Percentiles rank a stretch among this genome's conserved stretches.
These are phyloP conservation scores for Sminthurides bifidus DNA, from an alignment of 1,140 invertebrate genomes.

Conservation along the genomic window DNA sequence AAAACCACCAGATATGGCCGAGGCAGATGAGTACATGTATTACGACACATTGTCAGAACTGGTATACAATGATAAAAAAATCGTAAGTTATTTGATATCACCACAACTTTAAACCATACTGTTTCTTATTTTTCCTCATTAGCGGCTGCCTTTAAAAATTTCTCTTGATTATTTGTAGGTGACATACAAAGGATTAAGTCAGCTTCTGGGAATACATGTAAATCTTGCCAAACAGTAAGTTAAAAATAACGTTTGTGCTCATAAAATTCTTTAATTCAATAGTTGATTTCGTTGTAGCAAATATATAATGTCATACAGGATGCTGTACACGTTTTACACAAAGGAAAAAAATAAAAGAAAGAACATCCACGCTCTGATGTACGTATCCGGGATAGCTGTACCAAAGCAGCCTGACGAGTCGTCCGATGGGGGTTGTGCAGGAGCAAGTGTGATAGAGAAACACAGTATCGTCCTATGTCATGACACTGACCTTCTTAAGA, in stretches of 20 bases:
- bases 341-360: no score
- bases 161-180: conserved; percentile 20
- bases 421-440: no score
- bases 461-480: no score
- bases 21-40: conserved; percentile 15
- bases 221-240: conserved; percentile 32
- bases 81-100: conserved; percentile 16
- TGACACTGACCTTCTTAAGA: no score
- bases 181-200: conserved; percentile 30
- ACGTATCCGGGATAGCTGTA: no score
- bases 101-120: neutral
- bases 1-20: neutral
- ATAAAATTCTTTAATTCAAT: neutral
- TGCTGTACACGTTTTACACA: no score
- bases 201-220: conserved; percentile 28
- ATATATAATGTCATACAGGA: conserved; percentile 15
- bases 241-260: neutral
- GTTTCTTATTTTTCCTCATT: neutral
- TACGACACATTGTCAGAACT: conserved; percentile 23
- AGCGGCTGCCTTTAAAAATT: neutral
- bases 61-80: conserved; percentile 24
- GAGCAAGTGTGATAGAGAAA: no score
- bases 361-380: no score
- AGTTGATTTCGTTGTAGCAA: neutral
- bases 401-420: no score